phyloP scores from a whole-genome alignment of 2,797 vertebrate species.

The Limosa lapponica region DNA sequence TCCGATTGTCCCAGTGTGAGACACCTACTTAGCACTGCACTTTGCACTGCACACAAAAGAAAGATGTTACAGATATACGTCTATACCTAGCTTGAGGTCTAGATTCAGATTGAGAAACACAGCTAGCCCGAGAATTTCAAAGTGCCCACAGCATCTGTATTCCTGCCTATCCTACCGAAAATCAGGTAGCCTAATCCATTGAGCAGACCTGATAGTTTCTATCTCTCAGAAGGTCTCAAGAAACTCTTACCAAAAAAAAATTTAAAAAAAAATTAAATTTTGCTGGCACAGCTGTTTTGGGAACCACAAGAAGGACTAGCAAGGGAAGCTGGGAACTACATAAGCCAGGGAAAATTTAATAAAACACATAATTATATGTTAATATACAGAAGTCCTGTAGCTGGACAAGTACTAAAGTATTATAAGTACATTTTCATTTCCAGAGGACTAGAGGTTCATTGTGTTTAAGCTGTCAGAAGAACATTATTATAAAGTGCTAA shows the following conservation, averaged over 20 bases:
- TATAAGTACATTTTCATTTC: background rate
- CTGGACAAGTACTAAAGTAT: background rate
- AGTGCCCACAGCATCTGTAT: background rate
- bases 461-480: background rate
- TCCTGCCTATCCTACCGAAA: background rate
- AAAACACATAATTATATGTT: background rate
- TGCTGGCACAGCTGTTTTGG: background rate
- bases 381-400: background rate
- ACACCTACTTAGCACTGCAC: background rate
- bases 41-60: accelerated
- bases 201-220: background rate
- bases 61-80: background rate
- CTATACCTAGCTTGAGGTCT: background rate
- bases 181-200: background rate
- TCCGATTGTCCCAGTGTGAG: background rate
- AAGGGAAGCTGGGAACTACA: background rate
- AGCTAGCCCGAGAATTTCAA: background rate
- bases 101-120: background rate
- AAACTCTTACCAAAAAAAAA: background rate
- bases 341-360: background rate
- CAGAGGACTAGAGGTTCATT: background rate
- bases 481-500: background rate
- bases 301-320: background rate
- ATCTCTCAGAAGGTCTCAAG: background rate
- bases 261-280: background rate